Evolutionary conservation across 2,797 vertebrate genomes (phyloP).

Genomic region (Heterohyrax brucei): DNA sequence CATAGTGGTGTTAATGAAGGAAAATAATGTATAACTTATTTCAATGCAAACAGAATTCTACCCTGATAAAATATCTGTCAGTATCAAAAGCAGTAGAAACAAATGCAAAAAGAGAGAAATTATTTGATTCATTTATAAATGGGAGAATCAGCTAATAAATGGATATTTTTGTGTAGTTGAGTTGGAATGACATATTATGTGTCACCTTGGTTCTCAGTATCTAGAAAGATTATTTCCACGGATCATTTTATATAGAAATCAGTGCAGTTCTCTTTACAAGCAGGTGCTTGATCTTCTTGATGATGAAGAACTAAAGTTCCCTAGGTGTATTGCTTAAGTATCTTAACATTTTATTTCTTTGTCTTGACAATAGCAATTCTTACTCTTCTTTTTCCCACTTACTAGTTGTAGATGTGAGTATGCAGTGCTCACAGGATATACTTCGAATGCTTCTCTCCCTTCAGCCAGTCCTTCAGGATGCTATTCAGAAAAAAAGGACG

Average conservation of each 20-base stretch:
- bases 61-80: constrained; percentile 21
- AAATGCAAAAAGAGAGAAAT: constrained; percentile 36
- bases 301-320: constrained; percentile 19
- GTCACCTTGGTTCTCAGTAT: constrained; percentile 21
- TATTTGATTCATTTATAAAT: constrained; percentile 43
- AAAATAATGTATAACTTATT: constrained; percentile 22
- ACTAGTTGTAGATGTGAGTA: constrained; percentile 94
- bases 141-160: neutral
- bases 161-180: constrained; percentile 20
- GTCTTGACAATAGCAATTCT: constrained; percentile 62
- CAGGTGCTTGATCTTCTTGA: constrained; percentile 25
- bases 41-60: neutral
- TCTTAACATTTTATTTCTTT: constrained; percentile 51
- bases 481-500: constrained; percentile 98
- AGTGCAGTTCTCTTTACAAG: constrained; percentile 33
- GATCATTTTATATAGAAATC: constrained; percentile 31
- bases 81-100: neutral
- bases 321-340: constrained; percentile 30
- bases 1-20: neutral
- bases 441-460: constrained; percentile 98
- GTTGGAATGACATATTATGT: neutral
- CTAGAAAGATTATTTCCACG: constrained; percentile 18
- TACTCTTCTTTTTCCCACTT: constrained; percentile 50
- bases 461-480: constrained; percentile 98
- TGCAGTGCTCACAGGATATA: constrained; percentile 99